Evolutionary conservation across 2,888 invertebrate species (phyloP).

Genomic region (Tipula unca): DNA sequence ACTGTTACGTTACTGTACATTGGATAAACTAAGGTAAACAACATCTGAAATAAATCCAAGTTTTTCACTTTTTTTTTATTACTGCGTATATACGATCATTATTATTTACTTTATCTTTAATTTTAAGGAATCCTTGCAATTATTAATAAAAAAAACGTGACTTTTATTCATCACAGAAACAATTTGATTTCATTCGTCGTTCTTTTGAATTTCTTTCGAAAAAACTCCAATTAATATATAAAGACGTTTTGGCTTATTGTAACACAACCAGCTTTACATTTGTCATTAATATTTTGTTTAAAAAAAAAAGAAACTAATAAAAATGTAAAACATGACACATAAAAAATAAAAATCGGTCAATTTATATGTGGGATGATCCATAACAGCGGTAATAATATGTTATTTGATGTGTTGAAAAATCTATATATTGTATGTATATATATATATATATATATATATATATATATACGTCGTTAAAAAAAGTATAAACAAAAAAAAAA

Average conservation of each 20-base stretch:
- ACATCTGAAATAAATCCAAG: background rate
- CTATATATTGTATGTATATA: too few relatives aligned
- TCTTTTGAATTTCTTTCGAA: background rate
- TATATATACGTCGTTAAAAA: background rate
- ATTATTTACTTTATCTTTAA: background rate
- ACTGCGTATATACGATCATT: background rate
- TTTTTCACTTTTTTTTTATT: background rate
- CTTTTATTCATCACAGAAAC: background rate
- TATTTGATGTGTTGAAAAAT: conserved; percentile 3
- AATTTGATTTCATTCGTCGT: background rate
- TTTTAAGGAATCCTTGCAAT: background rate
- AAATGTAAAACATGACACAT: background rate
- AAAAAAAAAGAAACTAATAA: background rate
- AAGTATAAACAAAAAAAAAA: background rate
- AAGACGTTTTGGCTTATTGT: background rate
- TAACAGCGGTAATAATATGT: background rate
- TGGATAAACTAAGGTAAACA: background rate
- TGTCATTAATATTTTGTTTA: background rate
- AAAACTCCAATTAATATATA: background rate
- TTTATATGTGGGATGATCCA: background rate
- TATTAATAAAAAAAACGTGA: background rate
- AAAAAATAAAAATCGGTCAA: background rate
- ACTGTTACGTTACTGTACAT: too few relatives aligned
- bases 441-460: too few relatives aligned
- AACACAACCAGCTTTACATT: background rate